These are phyloP conservation scores for Misgurnus mizolepis DNA, from an alignment of 2,113 vertebrate species.

Conservation along the genomic window DNA sequence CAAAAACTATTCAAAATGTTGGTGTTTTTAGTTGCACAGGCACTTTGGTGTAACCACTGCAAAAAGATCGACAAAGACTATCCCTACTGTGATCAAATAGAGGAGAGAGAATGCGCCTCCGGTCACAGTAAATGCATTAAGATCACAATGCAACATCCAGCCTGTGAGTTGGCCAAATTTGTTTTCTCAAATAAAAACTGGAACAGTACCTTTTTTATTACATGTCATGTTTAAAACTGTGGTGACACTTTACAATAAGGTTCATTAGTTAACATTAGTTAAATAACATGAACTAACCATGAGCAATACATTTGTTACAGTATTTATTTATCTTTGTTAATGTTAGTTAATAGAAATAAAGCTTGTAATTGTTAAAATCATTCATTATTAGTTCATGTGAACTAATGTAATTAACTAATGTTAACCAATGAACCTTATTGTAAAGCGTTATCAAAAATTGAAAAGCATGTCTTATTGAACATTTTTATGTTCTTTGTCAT, in stretches of 20 bases:
- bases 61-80: neutral
- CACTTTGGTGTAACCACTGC: conserved; percentile 49
- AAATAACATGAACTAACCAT: too few species aligned
- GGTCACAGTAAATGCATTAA: conserved; percentile 29
- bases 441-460: neutral
- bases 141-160: conserved; percentile 28
- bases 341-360: too few species aligned
- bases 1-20: neutral
- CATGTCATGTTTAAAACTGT: too few species aligned
- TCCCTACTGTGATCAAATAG: neutral
- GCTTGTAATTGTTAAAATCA: too few species aligned
- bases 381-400: too few species aligned
- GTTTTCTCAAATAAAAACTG: neutral
- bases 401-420: too few species aligned
- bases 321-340: too few species aligned
- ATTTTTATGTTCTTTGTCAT: neutral
- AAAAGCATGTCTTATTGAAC: neutral
- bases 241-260: too few species aligned
- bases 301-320: too few species aligned
- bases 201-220: too few species aligned
- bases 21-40: conserved; percentile 37
- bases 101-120: conserved; percentile 5
- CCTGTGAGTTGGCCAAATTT: conserved; percentile 44
- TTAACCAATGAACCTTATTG: too few species aligned
- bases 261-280: too few species aligned